Percentiles rank a stretch among this genome's conserved stretches.
phyloP scores from a whole-genome alignment of 2,888 invertebrate species.

The Chaetogeoica ovagalla region DNA sequence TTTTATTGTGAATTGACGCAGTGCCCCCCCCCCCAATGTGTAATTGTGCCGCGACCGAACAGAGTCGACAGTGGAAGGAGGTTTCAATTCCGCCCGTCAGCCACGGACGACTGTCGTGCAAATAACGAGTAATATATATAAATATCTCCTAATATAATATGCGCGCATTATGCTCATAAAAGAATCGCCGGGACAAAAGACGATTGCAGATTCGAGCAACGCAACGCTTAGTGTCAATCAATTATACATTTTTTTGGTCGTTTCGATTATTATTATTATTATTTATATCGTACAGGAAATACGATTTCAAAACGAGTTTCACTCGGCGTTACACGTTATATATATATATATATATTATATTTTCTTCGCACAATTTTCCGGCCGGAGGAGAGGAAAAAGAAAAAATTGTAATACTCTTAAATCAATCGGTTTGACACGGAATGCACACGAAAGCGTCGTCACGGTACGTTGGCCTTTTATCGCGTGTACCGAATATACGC shows the following conservation, averaged over 20 bases:
- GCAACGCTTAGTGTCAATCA: slow-evolving; percentile 11
- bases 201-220: background rate
- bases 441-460: slow-evolving; percentile 21
- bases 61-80: no score
- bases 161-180: background rate
- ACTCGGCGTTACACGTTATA: background rate
- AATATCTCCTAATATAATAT: no score
- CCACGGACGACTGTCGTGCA: no score
- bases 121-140: no score
- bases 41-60: no score
- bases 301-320: slow-evolving; percentile 25
- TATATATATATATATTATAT: no score
- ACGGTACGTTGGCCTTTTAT: slow-evolving; percentile 26
- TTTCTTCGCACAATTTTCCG: slow-evolving; percentile 10
- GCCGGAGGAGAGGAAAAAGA: background rate
- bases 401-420: background rate
- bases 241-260: background rate
- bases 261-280: background rate
- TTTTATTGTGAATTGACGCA: no score
- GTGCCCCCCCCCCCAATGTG: no score
- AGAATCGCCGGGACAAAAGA: slow-evolving; percentile 10
- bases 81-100: no score
- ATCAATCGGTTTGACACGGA: slow-evolving; percentile 23
- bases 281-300: slow-evolving; percentile 5
- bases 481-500: background rate